phyloP scores from a whole-genome alignment of 2,888 invertebrate genomes.

The Hirtodrosophila trivittata region DNA sequence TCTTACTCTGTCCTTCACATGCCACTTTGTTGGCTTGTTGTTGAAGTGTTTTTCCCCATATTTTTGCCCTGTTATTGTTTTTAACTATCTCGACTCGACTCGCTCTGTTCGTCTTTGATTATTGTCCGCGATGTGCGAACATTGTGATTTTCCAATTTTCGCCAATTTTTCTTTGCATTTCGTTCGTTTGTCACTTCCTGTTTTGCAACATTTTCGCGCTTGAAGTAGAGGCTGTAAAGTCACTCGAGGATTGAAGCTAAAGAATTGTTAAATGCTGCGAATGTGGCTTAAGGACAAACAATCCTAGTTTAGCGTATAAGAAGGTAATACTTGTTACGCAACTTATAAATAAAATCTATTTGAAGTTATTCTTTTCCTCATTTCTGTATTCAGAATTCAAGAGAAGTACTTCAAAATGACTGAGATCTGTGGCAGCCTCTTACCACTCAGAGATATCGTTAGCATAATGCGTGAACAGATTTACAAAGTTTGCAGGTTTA shows the following conservation, averaged over 20 bases:
- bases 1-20: slow-evolving; percentile 1
- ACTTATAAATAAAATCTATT: too few species aligned
- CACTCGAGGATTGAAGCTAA: background rate
- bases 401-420: too few species aligned
- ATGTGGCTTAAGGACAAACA: too few species aligned
- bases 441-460: background rate
- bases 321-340: too few species aligned
- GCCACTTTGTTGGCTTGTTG: slow-evolving; percentile 18
- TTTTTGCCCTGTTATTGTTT: slow-evolving; percentile 36
- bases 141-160: slow-evolving; percentile 23
- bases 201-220: background rate
- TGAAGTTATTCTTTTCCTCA: too few species aligned
- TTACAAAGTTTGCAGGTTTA: slow-evolving; percentile 9
- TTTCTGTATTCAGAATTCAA: too few species aligned
- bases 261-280: slow-evolving; percentile 25
- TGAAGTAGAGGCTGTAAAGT: background rate
- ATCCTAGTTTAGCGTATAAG: too few species aligned
- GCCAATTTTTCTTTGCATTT: slow-evolving; percentile 3
- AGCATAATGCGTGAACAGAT: slow-evolving; percentile 30
- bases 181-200: background rate
- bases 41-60: slow-evolving; percentile 12
- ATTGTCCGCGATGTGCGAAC: slow-evolving; percentile 20
- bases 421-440: too few species aligned
- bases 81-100: slow-evolving; percentile 6
- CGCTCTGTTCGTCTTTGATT: slow-evolving; percentile 15